phyloP scores from a whole-genome alignment of 2,888 invertebrate species.

The Prosapia bicincta region DNA sequence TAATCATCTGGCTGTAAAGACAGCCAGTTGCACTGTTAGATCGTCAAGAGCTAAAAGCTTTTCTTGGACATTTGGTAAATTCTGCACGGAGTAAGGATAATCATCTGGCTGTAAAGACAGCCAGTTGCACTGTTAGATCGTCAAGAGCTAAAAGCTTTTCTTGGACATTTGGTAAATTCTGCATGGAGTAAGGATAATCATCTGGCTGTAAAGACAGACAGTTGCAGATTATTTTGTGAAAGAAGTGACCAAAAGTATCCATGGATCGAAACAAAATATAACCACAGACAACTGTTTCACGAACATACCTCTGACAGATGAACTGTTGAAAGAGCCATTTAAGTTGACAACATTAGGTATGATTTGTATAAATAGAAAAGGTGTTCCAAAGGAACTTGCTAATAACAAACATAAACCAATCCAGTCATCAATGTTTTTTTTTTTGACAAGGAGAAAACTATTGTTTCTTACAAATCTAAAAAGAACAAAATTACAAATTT shows the following conservation, averaged over 20 bases:
- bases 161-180: constrained; percentile 6
- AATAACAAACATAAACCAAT: constrained; percentile 3
- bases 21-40: too few species aligned
- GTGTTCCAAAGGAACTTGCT: neutral
- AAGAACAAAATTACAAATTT: constrained; percentile 1
- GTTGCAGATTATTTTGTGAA: neutral
- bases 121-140: too few species aligned
- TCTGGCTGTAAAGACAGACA: neutral
- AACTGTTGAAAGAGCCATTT: constrained; percentile 9
- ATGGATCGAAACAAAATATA: constrained; percentile 6
- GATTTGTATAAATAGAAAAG: neutral
- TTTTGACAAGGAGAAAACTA: constrained; percentile 10
- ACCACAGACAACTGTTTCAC: constrained; percentile 11
- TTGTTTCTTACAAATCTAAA: constrained; percentile 14
- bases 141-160: too few species aligned
- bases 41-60: too few species aligned
- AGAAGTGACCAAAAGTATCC: constrained; percentile 9
- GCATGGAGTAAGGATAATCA: constrained; percentile 8
- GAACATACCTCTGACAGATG: constrained; percentile 1
- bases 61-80: too few species aligned
- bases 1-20: too few species aligned
- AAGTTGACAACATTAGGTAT: neutral
- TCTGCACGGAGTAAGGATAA: too few species aligned
- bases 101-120: too few species aligned
- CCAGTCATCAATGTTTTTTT: constrained; percentile 2